Evolutionary conservation across 2,797 vertebrate species (phyloP).

Genomic region (Scomberomorus guttatus): DNA sequence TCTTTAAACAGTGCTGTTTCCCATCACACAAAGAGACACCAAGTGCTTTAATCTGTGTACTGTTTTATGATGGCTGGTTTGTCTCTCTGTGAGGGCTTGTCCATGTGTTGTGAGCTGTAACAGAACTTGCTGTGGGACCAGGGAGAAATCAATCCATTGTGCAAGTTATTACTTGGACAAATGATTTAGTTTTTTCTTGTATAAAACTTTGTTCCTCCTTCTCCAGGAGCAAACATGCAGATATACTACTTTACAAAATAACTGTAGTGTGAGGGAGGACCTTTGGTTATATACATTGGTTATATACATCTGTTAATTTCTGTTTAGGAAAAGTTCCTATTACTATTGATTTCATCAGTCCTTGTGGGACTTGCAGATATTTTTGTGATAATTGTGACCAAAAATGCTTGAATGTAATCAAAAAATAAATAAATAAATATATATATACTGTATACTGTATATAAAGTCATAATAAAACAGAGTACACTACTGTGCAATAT

Average conservation of each 20-base stretch:
- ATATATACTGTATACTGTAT: no score
- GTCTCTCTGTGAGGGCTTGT: constrained; percentile 42
- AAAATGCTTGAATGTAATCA: no score
- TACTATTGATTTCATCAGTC: no score
- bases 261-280: neutral
- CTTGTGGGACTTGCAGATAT: no score
- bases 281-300: no score
- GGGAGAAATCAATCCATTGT: neutral
- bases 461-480: no score
- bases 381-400: no score
- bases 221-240: constrained; percentile 5
- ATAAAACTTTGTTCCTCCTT: neutral
- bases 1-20: neutral
- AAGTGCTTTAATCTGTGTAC: constrained; percentile 52
- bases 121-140: constrained; percentile 7
- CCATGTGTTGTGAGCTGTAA: constrained; percentile 14
- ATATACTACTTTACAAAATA: neutral
- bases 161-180: neutral
- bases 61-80: constrained; percentile 41
- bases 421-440: no score
- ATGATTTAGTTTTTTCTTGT: neutral
- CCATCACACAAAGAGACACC: constrained; percentile 66
- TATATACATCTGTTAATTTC: no score
- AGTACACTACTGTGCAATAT: no score
- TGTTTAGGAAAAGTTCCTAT: no score